Evolutionary conservation across 2,113 vertebrate genomes (phyloP).

Genomic region (Nibea coibor): DNA sequence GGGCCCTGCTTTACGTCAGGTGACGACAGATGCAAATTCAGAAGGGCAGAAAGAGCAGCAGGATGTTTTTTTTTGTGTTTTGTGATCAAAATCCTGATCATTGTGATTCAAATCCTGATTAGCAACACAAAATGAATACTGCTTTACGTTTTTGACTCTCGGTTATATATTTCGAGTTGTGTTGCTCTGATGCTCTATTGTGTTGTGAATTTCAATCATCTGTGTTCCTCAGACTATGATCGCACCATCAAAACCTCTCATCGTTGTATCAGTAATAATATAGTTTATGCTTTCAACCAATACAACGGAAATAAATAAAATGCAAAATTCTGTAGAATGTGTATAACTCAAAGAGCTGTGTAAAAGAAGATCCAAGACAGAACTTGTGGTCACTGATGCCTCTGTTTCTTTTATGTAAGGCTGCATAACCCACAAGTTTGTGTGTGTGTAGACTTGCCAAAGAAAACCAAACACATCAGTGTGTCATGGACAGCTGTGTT

Average conservation of each 20-base stretch:
- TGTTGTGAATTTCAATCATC: too few relatives aligned
- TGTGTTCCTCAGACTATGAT: too few relatives aligned
- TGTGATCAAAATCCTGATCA: not conserved
- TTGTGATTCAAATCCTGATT: not conserved
- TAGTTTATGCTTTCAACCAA: not conserved
- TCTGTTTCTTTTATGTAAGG: too few relatives aligned
- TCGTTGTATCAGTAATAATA: too few relatives aligned
- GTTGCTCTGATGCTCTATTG: not conserved
- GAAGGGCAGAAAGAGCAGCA: not conserved
- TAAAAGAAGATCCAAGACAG: not conserved
- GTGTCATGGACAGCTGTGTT: too few relatives aligned
- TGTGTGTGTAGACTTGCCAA: too few relatives aligned
- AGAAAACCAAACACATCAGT: too few relatives aligned
- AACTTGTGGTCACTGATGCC: not conserved
- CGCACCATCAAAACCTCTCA: too few relatives aligned
- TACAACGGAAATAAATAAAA: not conserved
- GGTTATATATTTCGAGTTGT: not conserved
- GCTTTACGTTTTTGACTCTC: not conserved
- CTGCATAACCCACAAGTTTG: too few relatives aligned
- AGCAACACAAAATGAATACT: not conserved
- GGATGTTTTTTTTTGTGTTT: not conserved
- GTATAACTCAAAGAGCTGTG: not conserved
- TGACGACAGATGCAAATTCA: not conserved
- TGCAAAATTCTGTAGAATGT: not conserved
- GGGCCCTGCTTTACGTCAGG: not conserved